Base-by-base conservation (phyloP, 1,140 invertebrate species). In the Apolygus lucorum region DNA sequence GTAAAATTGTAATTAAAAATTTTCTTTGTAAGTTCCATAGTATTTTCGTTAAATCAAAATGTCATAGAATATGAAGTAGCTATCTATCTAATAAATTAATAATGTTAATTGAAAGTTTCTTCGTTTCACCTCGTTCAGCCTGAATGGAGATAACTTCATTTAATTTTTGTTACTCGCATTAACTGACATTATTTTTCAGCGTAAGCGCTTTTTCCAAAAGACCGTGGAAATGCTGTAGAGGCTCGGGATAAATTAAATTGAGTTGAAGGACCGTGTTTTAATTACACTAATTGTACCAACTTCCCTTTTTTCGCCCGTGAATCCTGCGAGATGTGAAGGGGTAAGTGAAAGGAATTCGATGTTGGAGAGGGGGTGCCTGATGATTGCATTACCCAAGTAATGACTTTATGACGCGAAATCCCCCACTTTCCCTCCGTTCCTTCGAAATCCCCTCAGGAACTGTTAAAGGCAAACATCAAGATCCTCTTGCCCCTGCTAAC, bases 401-500 rank as follows among this genome's bases (percentile, higher is more conserved):
- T 59, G 54, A 59, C 54, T 59, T 59, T 59, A 59, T 59, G 54
- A 59, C 54, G 11, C 54, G 8, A 17, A 8, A 8, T 49, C 22
- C 54, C 22, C 22, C 54, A 4, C 54, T 21, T 14, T 59, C 54
- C 54, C 11, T 22, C 8, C 22, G 8, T 59, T 17, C 54, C 54
- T 11, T 24, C 22, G 54, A 17, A 17, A 11, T 4, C 22, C 54
- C 54, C 54, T 59, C 22, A 59, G 54, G 54, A 17, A 59, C 54
- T 59, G 54, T 59, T 59, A 59, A 59, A 22, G 54, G 54, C 22
- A 59, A 59, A 59, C 54, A 59, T 59, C 54, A 59, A 59, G 54
- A 59, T 13, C 13, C 54, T 42, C 34, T 42, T 21, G 8, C 11
- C 2, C 54, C 54, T 24, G 2, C 22, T 59, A 59, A 59, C 54